Conservation (phyloP, 1,140 invertebrate genomes). For the Batillaria attramentaria region DNA sequence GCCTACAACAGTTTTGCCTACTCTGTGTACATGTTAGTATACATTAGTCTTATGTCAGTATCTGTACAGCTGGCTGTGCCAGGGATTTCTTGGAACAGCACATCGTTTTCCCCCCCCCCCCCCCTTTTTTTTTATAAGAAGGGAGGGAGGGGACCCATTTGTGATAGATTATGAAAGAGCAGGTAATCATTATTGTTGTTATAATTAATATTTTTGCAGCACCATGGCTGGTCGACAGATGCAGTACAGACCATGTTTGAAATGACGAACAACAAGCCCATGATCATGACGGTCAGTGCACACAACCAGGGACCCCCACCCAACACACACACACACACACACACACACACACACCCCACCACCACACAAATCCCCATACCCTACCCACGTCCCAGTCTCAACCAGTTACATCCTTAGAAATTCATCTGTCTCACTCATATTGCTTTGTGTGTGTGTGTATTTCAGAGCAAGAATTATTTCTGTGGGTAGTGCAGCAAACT, state of each 20-base stretch:
- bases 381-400: too few species aligned
- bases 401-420: too few species aligned
- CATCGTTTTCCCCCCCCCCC: not conserved
- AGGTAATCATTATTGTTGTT: too few species aligned
- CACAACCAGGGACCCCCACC: too few species aligned
- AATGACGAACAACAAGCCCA: conserved; percentile 44
- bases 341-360: not conserved
- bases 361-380: not conserved
- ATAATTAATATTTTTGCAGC: too few species aligned
- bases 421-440: too few species aligned
- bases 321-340: not conserved
- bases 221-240: conserved; percentile 45
- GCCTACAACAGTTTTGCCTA: not conserved
- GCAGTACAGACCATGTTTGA: conserved; percentile 44
- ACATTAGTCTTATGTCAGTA: not conserved
- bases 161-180: too few species aligned
- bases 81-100: too few species aligned
- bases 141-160: not conserved
- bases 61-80: too few species aligned
- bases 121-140: not conserved
- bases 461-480: too few species aligned
- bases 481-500: too few species aligned
- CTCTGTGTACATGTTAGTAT: not conserved
- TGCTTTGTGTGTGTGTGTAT: too few species aligned
- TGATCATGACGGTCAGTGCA: conserved; percentile 52